Conservation (phyloP, 1,140 invertebrate species). For the Drosophila azteca region DNA sequence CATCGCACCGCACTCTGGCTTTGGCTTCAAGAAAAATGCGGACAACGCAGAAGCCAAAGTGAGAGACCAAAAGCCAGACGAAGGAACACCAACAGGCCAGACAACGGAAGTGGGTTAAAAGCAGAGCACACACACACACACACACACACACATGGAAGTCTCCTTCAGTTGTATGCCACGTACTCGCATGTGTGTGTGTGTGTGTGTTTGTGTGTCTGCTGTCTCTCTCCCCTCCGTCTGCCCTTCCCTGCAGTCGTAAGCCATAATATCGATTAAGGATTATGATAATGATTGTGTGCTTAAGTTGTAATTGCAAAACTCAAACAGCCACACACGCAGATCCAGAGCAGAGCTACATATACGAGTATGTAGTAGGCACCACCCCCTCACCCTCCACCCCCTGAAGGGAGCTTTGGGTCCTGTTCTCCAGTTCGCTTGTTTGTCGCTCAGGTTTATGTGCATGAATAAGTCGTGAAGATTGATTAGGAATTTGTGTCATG, state of each 20-base stretch:
- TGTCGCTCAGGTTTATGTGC: slow-evolving; percentile 65
- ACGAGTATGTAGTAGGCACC: slow-evolving; percentile 1
- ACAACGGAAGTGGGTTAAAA: slow-evolving; percentile 62
- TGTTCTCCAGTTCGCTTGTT: slow-evolving; percentile 25
- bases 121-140: slow-evolving; percentile 36
- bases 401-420: slow-evolving; percentile 3
- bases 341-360: slow-evolving; percentile 12
- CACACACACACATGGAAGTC: slow-evolving; percentile 4
- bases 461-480: slow-evolving; percentile 69
- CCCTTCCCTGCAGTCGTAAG: slow-evolving; percentile 44
- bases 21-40: slow-evolving; percentile 2
- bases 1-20: neutral
- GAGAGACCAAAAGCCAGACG: slow-evolving; percentile 10
- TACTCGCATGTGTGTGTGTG: slow-evolving; percentile 20
- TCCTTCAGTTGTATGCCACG: neutral
- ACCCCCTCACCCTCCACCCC: neutral
- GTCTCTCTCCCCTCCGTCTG: too few species aligned
- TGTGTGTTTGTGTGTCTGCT: slow-evolving; percentile 41
- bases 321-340: slow-evolving; percentile 50
- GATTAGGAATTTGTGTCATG: slow-evolving; percentile 68
- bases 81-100: slow-evolving; percentile 29
- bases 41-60: slow-evolving; percentile 1
- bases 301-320: slow-evolving; percentile 75
- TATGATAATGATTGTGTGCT: slow-evolving; percentile 79
- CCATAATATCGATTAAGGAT: slow-evolving; percentile 79